Conservation (phyloP, 1,140 invertebrate genomes). For the Calliopsis andreniformis region DNA sequence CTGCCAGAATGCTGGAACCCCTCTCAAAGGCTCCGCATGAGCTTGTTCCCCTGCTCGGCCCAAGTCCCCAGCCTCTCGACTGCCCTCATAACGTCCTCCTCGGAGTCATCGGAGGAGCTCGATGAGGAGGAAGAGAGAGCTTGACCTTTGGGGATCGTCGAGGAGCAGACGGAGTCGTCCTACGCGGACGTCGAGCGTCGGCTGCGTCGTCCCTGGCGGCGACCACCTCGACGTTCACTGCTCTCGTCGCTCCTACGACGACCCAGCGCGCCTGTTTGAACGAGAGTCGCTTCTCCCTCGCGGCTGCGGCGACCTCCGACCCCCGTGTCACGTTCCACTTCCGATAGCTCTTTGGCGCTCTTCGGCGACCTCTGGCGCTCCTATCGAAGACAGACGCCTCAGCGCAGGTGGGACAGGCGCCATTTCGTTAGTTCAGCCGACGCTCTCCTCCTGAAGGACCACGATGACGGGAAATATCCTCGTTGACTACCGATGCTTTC, state of each 20-base stretch:
- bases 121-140: slow-evolving; percentile 76
- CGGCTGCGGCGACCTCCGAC: background rate
- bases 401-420: background rate
- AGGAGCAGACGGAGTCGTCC: slow-evolving; percentile 69
- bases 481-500: slow-evolving; percentile 34
- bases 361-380: background rate
- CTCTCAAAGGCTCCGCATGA: slow-evolving; percentile 71
- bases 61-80: slow-evolving; percentile 75
- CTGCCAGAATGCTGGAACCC: slow-evolving; percentile 78
- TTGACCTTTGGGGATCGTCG: slow-evolving; percentile 71
- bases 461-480: slow-evolving; percentile 39
- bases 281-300: background rate
- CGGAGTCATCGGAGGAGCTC: slow-evolving; percentile 78
- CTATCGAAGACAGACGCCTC: background rate
- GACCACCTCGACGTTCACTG: slow-evolving; percentile 66
- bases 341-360: background rate
- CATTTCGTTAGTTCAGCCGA: background rate
- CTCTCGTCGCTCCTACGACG: slow-evolving; percentile 73
- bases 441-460: slow-evolving; percentile 20
- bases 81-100: slow-evolving; percentile 77
- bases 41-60: slow-evolving; percentile 71
- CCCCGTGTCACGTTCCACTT: background rate
- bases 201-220: slow-evolving; percentile 63
- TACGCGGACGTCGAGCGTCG: slow-evolving; percentile 66
- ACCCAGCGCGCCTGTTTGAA: slow-evolving; percentile 75